A percentile compares a stretch with the other conserved stretches of the same genome.
phyloP scores from a whole-genome alignment of 1,140 invertebrate genomes.

The Cotesia glomerata region DNA sequence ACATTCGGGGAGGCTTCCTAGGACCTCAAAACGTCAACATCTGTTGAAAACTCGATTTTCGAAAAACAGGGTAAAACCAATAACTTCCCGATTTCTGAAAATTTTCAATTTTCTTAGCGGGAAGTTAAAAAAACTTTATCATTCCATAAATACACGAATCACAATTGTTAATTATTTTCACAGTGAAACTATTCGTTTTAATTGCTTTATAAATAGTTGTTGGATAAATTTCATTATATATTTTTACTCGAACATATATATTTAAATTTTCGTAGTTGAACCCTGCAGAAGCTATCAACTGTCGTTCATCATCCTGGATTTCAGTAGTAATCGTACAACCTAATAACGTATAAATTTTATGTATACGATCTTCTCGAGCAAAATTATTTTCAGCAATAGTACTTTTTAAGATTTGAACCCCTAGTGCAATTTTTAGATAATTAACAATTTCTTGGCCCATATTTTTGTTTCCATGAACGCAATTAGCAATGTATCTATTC shows the following conservation, averaged over 20 bases:
- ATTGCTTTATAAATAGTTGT: background rate
- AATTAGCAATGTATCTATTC: constrained; percentile 33
- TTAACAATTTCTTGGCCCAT: background rate
- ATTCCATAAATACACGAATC: background rate
- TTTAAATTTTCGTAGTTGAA: background rate
- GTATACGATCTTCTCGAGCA: background rate
- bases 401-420: constrained; percentile 26
- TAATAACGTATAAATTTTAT: background rate
- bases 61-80: too few relatives aligned
- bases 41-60: too few relatives aligned
- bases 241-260: background rate
- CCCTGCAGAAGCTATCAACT: background rate
- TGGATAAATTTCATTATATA: background rate
- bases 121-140: background rate
- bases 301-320: background rate
- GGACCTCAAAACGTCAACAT: too few relatives aligned
- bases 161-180: background rate
- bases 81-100: too few relatives aligned
- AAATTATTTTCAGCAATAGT: background rate
- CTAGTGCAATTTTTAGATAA: constrained; percentile 26
- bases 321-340: background rate
- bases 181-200: background rate
- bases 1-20: too few relatives aligned
- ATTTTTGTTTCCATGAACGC: constrained; percentile 33
- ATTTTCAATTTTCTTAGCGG: too few relatives aligned